Conservation (phyloP, 2,888 invertebrate species). For the Flabesymbios commensalis region DNA sequence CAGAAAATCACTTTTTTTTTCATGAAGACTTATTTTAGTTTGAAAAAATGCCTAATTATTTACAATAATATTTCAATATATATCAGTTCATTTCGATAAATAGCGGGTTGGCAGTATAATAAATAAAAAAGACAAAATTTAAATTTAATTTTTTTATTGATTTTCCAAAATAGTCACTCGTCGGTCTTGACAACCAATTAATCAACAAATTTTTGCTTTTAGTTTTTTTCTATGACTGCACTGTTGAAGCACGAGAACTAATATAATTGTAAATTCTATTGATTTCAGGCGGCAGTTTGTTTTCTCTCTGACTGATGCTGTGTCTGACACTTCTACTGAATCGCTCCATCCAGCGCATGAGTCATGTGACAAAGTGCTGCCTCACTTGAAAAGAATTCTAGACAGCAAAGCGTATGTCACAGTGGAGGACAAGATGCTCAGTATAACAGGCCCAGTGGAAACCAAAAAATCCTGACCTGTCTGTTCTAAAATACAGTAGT, state of each 20-base stretch:
- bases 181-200: neutral
- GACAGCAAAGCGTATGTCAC: slow-evolving; percentile 6
- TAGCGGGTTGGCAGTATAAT: no score
- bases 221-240: neutral
- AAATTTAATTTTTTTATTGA: slow-evolving; percentile 1
- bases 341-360: slow-evolving; percentile 6
- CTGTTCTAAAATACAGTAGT: no score
- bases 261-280: neutral
- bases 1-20: no score
- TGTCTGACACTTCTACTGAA: slow-evolving; percentile 5
- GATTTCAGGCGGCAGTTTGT: slow-evolving; percentile 19
- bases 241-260: neutral
- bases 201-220: neutral
- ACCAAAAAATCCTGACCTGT: no score
- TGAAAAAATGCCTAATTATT: no score
- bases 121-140: no score
- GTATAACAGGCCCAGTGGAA: no score
- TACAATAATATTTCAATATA: no score
- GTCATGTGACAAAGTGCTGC: neutral
- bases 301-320: slow-evolving; percentile 5
- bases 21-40: no score
- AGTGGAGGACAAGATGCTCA: slow-evolving; percentile 17
- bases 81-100: no score
- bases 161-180: neutral
- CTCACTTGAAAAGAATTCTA: slow-evolving; percentile 15